These are phyloP conservation scores for Brotula barbata DNA, from an alignment of 2,797 vertebrate species.

Conservation along the genomic window DNA sequence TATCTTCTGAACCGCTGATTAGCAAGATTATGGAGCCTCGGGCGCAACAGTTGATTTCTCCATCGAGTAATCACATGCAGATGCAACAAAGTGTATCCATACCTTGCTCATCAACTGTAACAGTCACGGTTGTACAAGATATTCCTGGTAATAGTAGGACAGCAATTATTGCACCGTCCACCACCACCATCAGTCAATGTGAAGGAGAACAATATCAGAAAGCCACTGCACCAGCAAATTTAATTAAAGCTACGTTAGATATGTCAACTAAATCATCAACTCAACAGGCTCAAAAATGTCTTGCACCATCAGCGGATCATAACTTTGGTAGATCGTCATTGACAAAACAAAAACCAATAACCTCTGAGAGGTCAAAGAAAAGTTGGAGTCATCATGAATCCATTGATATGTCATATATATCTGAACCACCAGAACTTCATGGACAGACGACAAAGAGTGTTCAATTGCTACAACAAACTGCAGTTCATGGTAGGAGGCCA, in stretches of 20 bases:
- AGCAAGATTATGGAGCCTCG: constrained; percentile 27
- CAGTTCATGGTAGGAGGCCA: constrained; percentile 12
- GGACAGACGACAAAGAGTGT: constrained; percentile 22
- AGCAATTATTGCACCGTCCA: constrained; percentile 9
- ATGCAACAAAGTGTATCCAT: constrained; percentile 25
- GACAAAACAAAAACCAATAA: constrained; percentile 51
- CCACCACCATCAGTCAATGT: constrained; percentile 3
- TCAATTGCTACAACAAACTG: constrained; percentile 7
- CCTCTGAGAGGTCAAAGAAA: constrained; percentile 23
- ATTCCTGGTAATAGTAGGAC: constrained; percentile 19
- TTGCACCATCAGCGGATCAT: constrained; percentile 59
- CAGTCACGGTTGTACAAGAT: constrained; percentile 6
- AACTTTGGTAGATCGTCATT: constrained; percentile 58
- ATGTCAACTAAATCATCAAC: constrained; percentile 64
- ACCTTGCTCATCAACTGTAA: background rate
- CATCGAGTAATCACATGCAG: constrained; percentile 3
- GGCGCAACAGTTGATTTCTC: constrained; percentile 4
- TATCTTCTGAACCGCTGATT: constrained; percentile 9
- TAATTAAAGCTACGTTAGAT: constrained; percentile 66
- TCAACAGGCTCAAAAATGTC: constrained; percentile 15
- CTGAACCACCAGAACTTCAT: constrained; percentile 23
- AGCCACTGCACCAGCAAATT: constrained; percentile 68
- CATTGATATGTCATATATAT: constrained; percentile 61
- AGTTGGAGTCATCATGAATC: constrained; percentile 39
- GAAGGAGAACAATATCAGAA: constrained; percentile 40